A percentile compares a stretch with the other conserved stretches of the same genome.
These are phyloP conservation scores for Nudaria mundana DNA, from an alignment of 2,888 invertebrate species.

Conservation along the genomic window DNA sequence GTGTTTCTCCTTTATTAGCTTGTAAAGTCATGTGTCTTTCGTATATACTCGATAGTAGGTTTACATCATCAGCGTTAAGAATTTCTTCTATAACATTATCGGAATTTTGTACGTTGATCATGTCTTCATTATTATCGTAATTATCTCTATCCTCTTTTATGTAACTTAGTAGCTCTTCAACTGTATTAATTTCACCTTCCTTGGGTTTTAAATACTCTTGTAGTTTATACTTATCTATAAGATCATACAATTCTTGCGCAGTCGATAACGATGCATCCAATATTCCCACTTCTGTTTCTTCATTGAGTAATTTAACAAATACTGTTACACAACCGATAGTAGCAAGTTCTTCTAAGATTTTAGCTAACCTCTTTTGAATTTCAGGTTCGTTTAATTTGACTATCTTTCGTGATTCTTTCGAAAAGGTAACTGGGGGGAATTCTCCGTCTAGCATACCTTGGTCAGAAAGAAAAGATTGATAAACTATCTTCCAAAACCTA, in stretches of 20 bases:
- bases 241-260: constrained; percentile 73
- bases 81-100: constrained; percentile 83
- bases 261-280: constrained; percentile 82
- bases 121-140: constrained; percentile 27
- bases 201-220: constrained; percentile 45
- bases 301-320: constrained; percentile 83
- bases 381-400: constrained; percentile 86
- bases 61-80: constrained; percentile 82
- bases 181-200: constrained; percentile 41
- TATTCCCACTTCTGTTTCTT: constrained; percentile 87
- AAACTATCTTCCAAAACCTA: constrained; percentile 86
- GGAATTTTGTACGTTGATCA: constrained; percentile 28
- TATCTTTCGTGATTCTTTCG: constrained; percentile 88
- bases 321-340: constrained; percentile 86
- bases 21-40: constrained; percentile 70
- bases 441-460: constrained; percentile 93
- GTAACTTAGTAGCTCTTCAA: constrained; percentile 47
- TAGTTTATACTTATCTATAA: constrained; percentile 81
- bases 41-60: constrained; percentile 82
- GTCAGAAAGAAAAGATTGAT: constrained; percentile 83
- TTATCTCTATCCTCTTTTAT: constrained; percentile 43
- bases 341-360: constrained; percentile 85
- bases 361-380: constrained; percentile 83
- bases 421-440: constrained; percentile 90
- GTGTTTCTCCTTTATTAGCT: constrained; percentile 42